Conservation (phyloP, 2,113 vertebrate species). For the Arizona elegans region DNA sequence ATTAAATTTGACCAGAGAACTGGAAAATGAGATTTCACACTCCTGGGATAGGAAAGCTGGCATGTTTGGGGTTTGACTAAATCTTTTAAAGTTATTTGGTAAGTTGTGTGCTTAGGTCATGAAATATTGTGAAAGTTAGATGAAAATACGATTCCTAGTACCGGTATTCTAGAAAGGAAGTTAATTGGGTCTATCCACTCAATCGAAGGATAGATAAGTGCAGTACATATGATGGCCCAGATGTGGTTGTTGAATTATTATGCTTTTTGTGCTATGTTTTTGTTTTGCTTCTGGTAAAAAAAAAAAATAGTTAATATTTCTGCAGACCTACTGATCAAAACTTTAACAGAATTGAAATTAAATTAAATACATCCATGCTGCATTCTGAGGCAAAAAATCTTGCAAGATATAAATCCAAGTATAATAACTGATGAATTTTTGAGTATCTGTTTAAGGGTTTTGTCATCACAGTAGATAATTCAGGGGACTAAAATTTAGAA, state of each 20-base stretch:
- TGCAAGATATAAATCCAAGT: not conserved
- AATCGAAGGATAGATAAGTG: slow-evolving; percentile 1
- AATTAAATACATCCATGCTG: too few species aligned
- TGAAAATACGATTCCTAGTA: slow-evolving; percentile 28
- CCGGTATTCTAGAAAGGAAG: not conserved
- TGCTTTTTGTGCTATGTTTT: not conserved
- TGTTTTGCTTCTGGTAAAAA: not conserved
- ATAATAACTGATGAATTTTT: not conserved
- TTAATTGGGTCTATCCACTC: slow-evolving; percentile 21
- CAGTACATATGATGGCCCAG: not conserved
- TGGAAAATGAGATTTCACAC: slow-evolving; percentile 81
- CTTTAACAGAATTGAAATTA: not conserved
- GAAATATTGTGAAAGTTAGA: slow-evolving; percentile 29
- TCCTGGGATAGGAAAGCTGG: slow-evolving; percentile 55
- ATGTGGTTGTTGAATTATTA: not conserved
- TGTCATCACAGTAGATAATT: not conserved
- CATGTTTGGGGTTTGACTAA: slow-evolving; percentile 59
- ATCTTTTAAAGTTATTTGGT: slow-evolving; percentile 31
- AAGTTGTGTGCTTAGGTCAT: slow-evolving; percentile 29
- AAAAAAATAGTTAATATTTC: not conserved
- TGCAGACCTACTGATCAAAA: not conserved
- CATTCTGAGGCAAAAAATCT: not conserved
- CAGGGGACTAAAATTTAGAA: not conserved
- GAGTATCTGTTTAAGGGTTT: not conserved
- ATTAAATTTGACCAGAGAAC: slow-evolving; percentile 76